A percentile compares a stretch with the other conserved stretches of the same genome.
phyloP scores from a whole-genome alignment of 2,113 vertebrate species.

The Apodemus sylvaticus region DNA sequence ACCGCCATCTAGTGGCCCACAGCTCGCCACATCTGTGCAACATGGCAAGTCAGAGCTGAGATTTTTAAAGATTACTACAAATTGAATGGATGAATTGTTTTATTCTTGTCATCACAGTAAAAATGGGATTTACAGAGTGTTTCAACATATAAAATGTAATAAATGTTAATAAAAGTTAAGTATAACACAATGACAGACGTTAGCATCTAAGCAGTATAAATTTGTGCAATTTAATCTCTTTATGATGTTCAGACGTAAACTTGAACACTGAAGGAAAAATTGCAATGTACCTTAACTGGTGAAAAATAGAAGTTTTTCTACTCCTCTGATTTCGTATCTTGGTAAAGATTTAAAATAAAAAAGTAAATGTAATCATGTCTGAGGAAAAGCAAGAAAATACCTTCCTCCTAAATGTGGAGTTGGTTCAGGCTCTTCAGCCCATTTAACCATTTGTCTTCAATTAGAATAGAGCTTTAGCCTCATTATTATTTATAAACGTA shows the following conservation, averaged over 20 bases:
- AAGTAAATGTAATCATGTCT: neutral
- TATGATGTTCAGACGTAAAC: conserved; percentile 53
- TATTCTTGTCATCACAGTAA: conserved; percentile 43
- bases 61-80: conserved; percentile 41
- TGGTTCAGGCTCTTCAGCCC: conserved; percentile 41
- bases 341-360: neutral
- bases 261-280: conserved; percentile 60
- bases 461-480: conserved; percentile 52
- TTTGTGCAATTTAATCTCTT: conserved; percentile 56
- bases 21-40: neutral
- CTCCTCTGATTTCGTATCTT: neutral
- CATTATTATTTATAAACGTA: conserved; percentile 70
- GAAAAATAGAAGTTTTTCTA: neutral
- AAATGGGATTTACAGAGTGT: conserved; percentile 47
- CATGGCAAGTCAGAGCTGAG: neutral
- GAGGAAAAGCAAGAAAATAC: conserved; percentile 30
- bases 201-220: conserved; percentile 44
- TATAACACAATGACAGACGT: conserved; percentile 1
- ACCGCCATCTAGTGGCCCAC: conserved; percentile 81
- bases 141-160: conserved; percentile 41
- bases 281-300: neutral
- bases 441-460: conserved; percentile 67
- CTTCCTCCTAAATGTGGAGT: conserved; percentile 25
- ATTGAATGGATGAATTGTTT: conserved; percentile 61
- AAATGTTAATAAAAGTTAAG: conserved; percentile 62